phyloP scores from a whole-genome alignment of 2,888 invertebrate genomes.

The Epistrophe eligans region DNA sequence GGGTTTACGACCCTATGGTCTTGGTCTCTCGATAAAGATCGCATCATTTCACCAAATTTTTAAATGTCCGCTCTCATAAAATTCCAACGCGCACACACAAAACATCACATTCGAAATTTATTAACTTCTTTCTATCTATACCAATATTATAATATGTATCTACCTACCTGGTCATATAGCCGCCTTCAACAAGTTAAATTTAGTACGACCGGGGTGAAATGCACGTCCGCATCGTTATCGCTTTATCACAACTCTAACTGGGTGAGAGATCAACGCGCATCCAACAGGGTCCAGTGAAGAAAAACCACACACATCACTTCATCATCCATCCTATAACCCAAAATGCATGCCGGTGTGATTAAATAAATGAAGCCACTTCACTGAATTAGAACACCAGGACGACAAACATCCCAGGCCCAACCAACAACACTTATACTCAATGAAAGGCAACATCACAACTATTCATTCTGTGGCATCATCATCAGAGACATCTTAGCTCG shows the following conservation, averaged over 20 bases:
- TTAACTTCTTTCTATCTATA: conserved; percentile 44
- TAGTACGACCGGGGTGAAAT: conserved; percentile 69
- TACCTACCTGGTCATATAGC: conserved; percentile 38
- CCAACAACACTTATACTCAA: conserved; percentile 44
- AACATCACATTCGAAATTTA: conserved; percentile 70
- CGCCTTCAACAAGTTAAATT: conserved; percentile 52
- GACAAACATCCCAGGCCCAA: background rate
- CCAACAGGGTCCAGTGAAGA: conserved; percentile 12
- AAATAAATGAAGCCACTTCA: conserved; percentile 74
- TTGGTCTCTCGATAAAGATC: conserved; percentile 56
- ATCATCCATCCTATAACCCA: conserved; percentile 41
- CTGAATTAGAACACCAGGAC: conserved; percentile 73
- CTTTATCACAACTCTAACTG: conserved; percentile 72
- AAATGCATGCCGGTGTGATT: conserved; percentile 42
- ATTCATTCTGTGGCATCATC: conserved; percentile 37
- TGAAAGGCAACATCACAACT: conserved; percentile 54
- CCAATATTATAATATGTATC: no score
- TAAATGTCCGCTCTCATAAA: conserved; percentile 72
- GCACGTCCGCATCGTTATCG: conserved; percentile 74
- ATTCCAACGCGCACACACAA: conserved; percentile 70
- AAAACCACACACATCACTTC: conserved; percentile 73
- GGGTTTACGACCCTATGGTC: conserved; percentile 47
- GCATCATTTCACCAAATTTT: conserved; percentile 69
- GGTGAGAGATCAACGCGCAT: conserved; percentile 71
- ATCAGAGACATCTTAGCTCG: conserved; percentile 69